These are phyloP conservation scores for Rhamnusium bicolor DNA, from an alignment of 2,888 invertebrate species.

Conservation along the genomic window DNA sequence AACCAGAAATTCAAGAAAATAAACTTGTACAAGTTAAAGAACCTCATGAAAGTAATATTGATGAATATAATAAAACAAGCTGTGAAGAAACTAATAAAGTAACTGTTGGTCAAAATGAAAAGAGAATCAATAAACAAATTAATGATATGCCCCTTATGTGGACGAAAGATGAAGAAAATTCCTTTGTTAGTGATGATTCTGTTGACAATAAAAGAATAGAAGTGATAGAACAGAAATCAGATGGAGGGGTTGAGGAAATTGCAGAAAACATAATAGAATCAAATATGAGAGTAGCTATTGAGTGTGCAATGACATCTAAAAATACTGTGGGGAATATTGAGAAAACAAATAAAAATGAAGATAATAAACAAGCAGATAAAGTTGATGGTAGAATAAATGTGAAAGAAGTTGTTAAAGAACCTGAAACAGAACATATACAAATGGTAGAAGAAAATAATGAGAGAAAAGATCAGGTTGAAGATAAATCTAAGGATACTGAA, in stretches of 20 bases:
- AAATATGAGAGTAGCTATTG: not conserved
- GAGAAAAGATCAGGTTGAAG: conserved; percentile 14
- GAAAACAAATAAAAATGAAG: not conserved
- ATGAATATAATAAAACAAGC: not conserved
- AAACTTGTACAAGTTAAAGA: not conserved
- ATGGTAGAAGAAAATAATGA: not conserved
- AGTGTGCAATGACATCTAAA: not conserved
- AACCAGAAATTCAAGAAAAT: not conserved
- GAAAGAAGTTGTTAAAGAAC: not conserved
- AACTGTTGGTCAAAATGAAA: not conserved
- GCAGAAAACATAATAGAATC: not conserved
- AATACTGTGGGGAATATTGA: not conserved
- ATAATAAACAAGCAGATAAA: not conserved
- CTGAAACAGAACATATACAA: not conserved
- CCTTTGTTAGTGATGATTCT: not conserved
- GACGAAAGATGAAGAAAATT: not conserved
- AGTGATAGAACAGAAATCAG: not conserved
- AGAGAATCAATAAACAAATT: not conserved
- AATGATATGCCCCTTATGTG: not conserved
- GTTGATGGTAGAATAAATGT: not conserved
- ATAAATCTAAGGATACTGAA: conserved; percentile 14
- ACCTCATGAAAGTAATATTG: not conserved
- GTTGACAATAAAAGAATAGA: not conserved
- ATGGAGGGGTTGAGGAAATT: too few relatives aligned
- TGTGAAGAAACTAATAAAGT: not conserved